These are phyloP conservation scores for Vulpes vulpes DNA, from an alignment of 2,113 vertebrate species.

Conservation along the genomic window DNA sequence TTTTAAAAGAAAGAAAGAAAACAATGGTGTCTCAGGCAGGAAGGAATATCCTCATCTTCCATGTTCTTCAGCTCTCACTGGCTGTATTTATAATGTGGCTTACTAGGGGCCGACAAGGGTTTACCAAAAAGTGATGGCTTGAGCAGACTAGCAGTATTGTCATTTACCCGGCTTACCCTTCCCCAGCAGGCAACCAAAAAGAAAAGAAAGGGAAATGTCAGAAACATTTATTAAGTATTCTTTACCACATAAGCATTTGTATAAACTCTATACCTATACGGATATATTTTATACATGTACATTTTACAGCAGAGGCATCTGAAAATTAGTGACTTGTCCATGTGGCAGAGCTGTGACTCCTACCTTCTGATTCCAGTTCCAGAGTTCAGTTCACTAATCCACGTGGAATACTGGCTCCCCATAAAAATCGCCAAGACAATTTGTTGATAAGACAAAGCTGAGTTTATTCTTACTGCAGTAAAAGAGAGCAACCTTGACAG, in stretches of 20 bases:
- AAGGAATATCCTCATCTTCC: neutral
- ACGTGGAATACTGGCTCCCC: neutral
- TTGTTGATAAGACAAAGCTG: neutral
- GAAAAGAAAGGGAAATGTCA: neutral
- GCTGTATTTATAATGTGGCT: neutral
- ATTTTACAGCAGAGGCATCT: neutral
- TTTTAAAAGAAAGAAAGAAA: neutral
- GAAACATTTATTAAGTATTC: neutral
- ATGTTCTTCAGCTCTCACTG: neutral
- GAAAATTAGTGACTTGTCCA: neutral
- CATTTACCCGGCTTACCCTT: neutral
- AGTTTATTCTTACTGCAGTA: neutral
- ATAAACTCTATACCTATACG: neutral
- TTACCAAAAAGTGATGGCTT: neutral
- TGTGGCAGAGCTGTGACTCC: neutral
- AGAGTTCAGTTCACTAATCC: neutral
- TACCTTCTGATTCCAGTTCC: neutral
- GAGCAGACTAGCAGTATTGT: neutral
- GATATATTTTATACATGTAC: neutral
- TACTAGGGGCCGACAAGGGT: neutral
- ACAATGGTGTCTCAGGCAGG: neutral
- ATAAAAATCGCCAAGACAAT: neutral
- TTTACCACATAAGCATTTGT: neutral
- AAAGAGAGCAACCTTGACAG: neutral
- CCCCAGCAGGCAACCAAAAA: neutral